Base-by-base conservation (phyloP, 2,888 invertebrate genomes). In the Belgica antarctica region DNA sequence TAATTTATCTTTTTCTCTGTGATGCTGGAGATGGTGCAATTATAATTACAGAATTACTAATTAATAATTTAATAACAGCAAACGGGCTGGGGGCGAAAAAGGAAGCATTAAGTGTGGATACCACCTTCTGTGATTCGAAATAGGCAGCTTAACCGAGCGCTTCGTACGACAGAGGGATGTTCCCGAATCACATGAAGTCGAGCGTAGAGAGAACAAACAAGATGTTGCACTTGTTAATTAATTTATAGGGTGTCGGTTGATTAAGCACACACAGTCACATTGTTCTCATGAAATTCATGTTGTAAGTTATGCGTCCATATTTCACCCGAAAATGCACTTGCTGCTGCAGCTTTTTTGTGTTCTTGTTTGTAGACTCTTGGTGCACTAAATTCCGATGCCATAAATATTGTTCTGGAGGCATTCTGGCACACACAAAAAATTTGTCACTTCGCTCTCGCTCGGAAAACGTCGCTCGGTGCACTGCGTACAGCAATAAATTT, bases 211-310 rank as follows among this genome's bases (percentile, higher is more conserved):
- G 47, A 66, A 66, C 47, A 69, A n/a, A 59, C 68, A 69, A 69
- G 68, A 69, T 69, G 68, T 59, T 69, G 68, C 68, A 69, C 41
- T 66, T 69, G 59, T 59, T 57, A 69, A 57, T 69, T 57, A 57
- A 69, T 69, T 69, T 69, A 69, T 69, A 28, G 68, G 59, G 68
- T 69, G 68, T 69, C 59, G 68, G 52, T 69, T 69, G 68, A 69
- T 69, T 69, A 69, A 69, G 59, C 68, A 57, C 59, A 27, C 12
- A 69, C 28, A 69, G 59, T 61, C 10, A 28, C 57, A 57, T 57
- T 31, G 65, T 47, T 66, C 63, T 47, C 63, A 63, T 63, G 63
- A 47, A 46, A 47, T 66, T 66, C 65, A 66, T 66, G 65, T 66
- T 47, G 47, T 66, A 66, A 66, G 65, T 66, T 66, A 66, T 66